Percentiles rank a stretch among this genome's conserved stretches.
These are phyloP conservation scores for Aphyosemion australe DNA, from an alignment of 2,113 vertebrate genomes.

Conservation along the genomic window DNA sequence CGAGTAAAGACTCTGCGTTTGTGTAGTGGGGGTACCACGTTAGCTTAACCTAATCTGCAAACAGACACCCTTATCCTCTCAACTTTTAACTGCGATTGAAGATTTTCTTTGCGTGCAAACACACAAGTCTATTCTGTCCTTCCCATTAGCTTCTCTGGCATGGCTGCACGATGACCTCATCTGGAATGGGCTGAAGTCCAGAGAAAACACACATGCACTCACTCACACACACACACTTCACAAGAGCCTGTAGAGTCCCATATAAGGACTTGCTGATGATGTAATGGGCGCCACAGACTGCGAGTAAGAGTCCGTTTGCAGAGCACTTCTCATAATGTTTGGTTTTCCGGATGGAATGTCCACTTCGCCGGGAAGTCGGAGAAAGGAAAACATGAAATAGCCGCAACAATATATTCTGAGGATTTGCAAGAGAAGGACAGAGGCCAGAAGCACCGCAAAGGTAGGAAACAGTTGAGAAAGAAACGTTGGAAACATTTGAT, in stretches of 20 bases:
- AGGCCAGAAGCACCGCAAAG: conserved; percentile 47
- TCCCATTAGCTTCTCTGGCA: conserved; percentile 78
- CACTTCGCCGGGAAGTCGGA: conserved; percentile 73
- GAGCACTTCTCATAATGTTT: conserved; percentile 80
- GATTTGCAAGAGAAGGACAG: conserved; percentile 44
- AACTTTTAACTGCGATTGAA: conserved; percentile 46
- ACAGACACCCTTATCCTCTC: conserved; percentile 23
- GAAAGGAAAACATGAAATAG: conserved; percentile 54
- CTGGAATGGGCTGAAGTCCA: conserved; percentile 73
- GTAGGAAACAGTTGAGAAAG: conserved; percentile 47
- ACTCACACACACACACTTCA: conserved; percentile 35
- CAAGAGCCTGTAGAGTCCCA: conserved; percentile 65
- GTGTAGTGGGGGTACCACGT: conserved; percentile 27
- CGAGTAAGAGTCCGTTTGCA: conserved; percentile 66
- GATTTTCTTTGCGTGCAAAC: conserved; percentile 13
- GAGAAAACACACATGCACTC: conserved; percentile 50
- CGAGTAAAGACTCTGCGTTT: conserved; percentile 12
- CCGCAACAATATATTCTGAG: conserved; percentile 45
- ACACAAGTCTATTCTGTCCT: conserved; percentile 52
- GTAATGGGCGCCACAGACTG: conserved; percentile 76
- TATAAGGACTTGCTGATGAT: conserved; percentile 79
- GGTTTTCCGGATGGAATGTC: conserved; percentile 78
- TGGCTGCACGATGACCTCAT: conserved; percentile 74
- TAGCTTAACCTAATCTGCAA: conserved; percentile 35
- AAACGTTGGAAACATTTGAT: conserved; percentile 14